Percentiles rank a stretch among this genome's conserved stretches.
Conservation (phyloP, 2,113 vertebrate genomes). For the Pitta sordida region DNA sequence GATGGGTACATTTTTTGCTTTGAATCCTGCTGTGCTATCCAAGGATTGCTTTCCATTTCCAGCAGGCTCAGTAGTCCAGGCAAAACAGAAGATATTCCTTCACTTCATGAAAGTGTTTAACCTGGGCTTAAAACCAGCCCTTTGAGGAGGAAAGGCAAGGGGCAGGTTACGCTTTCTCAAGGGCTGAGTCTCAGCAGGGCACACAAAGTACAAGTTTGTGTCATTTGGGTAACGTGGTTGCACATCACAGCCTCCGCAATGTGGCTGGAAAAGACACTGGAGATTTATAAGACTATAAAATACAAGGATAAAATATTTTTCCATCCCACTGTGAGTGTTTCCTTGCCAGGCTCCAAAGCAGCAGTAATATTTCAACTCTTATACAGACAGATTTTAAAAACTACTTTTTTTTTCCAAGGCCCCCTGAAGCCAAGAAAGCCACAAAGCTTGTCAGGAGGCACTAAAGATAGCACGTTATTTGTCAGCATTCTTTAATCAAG, state of each 20-base stretch:
- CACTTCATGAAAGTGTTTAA: background rate
- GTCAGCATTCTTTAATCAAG: slow-evolving; percentile 10
- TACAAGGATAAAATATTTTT: slow-evolving; percentile 46
- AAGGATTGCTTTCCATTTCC: background rate
- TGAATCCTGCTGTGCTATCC: background rate
- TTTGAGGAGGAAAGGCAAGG: background rate
- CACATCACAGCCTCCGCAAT: background rate
- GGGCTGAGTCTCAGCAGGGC: background rate
- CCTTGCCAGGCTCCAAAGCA: slow-evolving; percentile 38
- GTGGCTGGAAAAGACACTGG: slow-evolving; percentile 10
- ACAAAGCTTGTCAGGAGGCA: slow-evolving; percentile 2
- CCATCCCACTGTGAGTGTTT: slow-evolving; percentile 36
- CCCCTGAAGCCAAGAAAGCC: background rate
- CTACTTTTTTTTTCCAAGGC: background rate
- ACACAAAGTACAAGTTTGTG: background rate
- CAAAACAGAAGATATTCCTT: background rate
- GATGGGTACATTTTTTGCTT: background rate
- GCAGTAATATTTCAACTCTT: slow-evolving; percentile 40
- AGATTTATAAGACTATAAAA: slow-evolving; percentile 51
- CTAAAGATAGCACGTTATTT: slow-evolving; percentile 37
- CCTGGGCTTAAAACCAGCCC: background rate
- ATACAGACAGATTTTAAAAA: background rate
- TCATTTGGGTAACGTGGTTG: background rate
- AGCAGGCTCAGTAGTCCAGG: background rate
- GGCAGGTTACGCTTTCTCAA: background rate